Base-by-base conservation (phyloP, 2,888 invertebrate genomes). In the Magallana nippona region DNA sequence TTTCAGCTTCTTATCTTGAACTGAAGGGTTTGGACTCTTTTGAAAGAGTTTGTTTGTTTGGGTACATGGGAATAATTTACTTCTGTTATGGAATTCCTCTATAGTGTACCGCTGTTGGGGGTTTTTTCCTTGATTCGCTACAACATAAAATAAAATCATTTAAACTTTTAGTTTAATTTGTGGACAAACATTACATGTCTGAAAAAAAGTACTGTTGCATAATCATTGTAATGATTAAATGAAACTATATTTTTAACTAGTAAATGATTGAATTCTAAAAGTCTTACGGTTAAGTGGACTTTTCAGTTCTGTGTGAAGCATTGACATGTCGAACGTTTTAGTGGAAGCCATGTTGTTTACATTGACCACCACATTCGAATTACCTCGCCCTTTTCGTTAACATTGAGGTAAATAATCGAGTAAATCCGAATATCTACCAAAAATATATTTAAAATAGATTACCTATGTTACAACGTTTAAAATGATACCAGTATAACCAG, bases 261-360 rank as follows among this genome's bases (percentile, higher is more conserved):
- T n/a, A 60, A 60, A 60, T 17, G 60, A 15, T 17, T 11, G n/a
- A n/a, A 60, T 13, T 71, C 32, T 22, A 2, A 13, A 32, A 71
- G 19, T 27, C 71, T 71, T 32, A 71, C 71, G 15, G 32, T 27
- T 71, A 27, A 71, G 11, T 22, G 71, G 71, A 71, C 32, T 13
- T 13, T 22, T 27, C 27, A 27, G 22, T 71, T 71, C 27, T 32
- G 15, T 11, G 15, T 27, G 19, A 13, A 32, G 79, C 58, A 71
- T 57, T 15, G 84, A 55, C 44, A 89, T 78, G 32, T 89, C 88
- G 44, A 89, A 44, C 55, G 80, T 86, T 22, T 86, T 86, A 11
- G 87, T 71, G 55, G 89, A 81, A 19, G 89, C 89, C 89, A 89
- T 89, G 85, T 88, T 89, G 89, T 89, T 89, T 89, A 89, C 88